Conservation (phyloP, 2,113 vertebrate species). For the Neopipo cinnamomea region DNA sequence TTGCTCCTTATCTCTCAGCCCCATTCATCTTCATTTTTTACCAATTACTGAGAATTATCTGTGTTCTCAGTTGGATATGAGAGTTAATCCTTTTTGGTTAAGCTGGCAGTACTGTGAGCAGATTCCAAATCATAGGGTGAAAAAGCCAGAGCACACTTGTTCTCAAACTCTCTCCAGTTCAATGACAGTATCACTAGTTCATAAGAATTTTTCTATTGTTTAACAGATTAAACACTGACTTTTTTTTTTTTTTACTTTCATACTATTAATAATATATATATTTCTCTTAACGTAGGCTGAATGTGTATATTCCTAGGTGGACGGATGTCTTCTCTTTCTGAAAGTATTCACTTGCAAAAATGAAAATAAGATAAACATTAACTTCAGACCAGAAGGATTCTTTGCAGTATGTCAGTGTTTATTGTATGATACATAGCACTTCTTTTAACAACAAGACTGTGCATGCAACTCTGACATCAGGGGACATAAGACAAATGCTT, state of each 20-base stretch:
- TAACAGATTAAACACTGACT: conserved; percentile 54
- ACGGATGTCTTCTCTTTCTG: not conserved
- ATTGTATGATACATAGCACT: not conserved
- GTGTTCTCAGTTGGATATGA: conserved; percentile 99
- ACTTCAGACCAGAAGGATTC: not conserved
- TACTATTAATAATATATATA: not conserved
- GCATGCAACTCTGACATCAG: not conserved
- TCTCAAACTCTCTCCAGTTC: conserved; percentile 84
- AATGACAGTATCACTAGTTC: conserved; percentile 79
- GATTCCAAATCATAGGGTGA: conserved; percentile 92
- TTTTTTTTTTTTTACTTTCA: not conserved
- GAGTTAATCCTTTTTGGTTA: conserved; percentile 99
- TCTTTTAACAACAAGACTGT: not conserved
- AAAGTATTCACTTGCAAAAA: not conserved
- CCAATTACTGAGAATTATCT: conserved; percentile 99
- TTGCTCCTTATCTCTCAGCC: conserved; percentile 99
- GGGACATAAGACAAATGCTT: not conserved
- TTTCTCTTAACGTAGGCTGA: not conserved
- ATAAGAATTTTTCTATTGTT: conserved; percentile 72
- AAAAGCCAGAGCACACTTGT: conserved; percentile 86
- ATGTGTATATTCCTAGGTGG: not conserved
- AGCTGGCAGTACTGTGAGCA: conserved; percentile 98
- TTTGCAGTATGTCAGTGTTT: not conserved
- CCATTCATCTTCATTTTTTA: conserved; percentile 99
- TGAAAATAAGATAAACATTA: not conserved